Evolutionary conservation across 2,888 invertebrate species (phyloP).

Genomic region (Salpingus planirostris): DNA sequence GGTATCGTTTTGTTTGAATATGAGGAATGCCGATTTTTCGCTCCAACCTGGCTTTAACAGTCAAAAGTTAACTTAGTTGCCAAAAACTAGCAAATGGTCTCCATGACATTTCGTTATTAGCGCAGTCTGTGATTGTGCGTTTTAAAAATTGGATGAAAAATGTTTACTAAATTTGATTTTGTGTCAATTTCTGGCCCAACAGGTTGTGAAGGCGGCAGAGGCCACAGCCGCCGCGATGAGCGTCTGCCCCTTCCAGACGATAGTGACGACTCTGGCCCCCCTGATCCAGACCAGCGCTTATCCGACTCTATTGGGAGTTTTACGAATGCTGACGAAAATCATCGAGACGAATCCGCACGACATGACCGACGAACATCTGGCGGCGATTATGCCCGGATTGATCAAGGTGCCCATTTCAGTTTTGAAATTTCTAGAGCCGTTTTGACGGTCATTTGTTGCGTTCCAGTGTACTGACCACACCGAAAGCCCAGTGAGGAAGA

Average conservation of each 20-base stretch:
- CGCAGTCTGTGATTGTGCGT: too few relatives aligned
- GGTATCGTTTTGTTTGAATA: constrained; percentile 20
- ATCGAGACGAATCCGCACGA: constrained; percentile 68
- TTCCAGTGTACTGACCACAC: constrained; percentile 79
- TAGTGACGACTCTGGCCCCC: constrained; percentile 60
- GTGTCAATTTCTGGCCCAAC: too few relatives aligned
- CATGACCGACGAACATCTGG: constrained; percentile 64
- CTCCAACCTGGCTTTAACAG: too few relatives aligned
- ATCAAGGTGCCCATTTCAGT: too few relatives aligned
- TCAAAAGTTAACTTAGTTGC: too few relatives aligned
- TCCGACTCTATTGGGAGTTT: constrained; percentile 83
- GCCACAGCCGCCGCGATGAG: constrained; percentile 60
- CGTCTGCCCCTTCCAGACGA: constrained; percentile 71
- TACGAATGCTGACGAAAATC: constrained; percentile 82
- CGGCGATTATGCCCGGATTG: constrained; percentile 79
- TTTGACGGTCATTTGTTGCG: too few relatives aligned
- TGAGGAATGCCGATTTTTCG: too few relatives aligned
- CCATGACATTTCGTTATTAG: too few relatives aligned
- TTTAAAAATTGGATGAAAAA: too few relatives aligned
- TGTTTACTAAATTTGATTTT: too few relatives aligned
- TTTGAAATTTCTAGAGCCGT: too few relatives aligned
- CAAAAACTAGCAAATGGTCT: too few relatives aligned
- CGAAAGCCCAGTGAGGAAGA: constrained; percentile 89
- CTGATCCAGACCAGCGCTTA: constrained; percentile 81
- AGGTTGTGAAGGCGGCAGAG: constrained; percentile 80